Evolutionary conservation across 2,888 invertebrate species (phyloP).

Genomic region (Elgonia sp.): DNA sequence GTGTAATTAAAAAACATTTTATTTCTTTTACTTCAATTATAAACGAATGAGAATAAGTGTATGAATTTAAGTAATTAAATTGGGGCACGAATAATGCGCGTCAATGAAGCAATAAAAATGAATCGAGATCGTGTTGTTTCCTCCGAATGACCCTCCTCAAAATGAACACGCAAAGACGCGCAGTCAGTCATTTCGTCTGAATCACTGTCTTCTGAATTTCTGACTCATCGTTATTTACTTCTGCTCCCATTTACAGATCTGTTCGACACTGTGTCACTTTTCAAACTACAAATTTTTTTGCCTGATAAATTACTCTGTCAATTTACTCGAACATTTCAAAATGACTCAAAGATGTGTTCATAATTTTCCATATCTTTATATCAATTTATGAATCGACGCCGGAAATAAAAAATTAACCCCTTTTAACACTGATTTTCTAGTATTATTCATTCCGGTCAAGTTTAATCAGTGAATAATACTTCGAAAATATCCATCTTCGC

Average conservation of each 20-base stretch:
- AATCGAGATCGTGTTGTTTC: conserved; percentile 58
- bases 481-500: too few relatives aligned
- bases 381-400: conserved; percentile 8
- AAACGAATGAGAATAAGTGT: neutral
- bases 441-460: neutral
- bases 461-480: neutral
- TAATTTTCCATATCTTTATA: neutral
- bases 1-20: too few relatives aligned
- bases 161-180: conserved; percentile 34
- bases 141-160: conserved; percentile 43
- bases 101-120: conserved; percentile 40
- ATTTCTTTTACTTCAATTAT: neutral
- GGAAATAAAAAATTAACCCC: conserved; percentile 63
- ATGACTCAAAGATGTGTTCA: neutral
- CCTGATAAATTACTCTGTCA: neutral
- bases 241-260: conserved; percentile 34
- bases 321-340: neutral
- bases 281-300: neutral
- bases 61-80: conserved; percentile 26
- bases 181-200: conserved; percentile 54
- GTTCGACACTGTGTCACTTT: neutral
- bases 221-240: conserved; percentile 53
- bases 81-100: neutral
- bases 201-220: conserved; percentile 50
- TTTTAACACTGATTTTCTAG: conserved; percentile 52